Evolutionary conservation across 92 coral and sea anemone genomes (phyloP).

Genomic region (Galaxea fascicularis): DNA sequence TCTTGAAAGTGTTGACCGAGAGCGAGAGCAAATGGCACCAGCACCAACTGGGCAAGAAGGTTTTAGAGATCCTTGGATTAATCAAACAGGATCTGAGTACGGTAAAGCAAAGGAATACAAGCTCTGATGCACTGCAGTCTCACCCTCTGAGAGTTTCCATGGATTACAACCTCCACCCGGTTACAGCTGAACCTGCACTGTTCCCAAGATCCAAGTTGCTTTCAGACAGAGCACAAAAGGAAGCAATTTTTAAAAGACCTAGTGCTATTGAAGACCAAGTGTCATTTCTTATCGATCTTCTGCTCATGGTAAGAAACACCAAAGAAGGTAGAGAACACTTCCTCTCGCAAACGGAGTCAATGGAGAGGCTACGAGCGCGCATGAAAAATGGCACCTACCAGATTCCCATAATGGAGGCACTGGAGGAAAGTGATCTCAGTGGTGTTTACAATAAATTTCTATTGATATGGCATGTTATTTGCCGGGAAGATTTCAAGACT

Average conservation of each 20-base stretch:
- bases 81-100: slow-evolving; percentile 22
- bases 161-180: slow-evolving; percentile 44
- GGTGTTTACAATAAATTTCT: slow-evolving; percentile 59
- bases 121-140: neutral
- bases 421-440: slow-evolving; percentile 21
- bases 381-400: slow-evolving; percentile 61
- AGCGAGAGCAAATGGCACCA: slow-evolving; percentile 28
- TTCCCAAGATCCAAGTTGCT: slow-evolving; percentile 34
- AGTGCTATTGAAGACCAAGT: slow-evolving; percentile 53
- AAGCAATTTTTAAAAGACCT: slow-evolving; percentile 41
- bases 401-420: slow-evolving; percentile 39
- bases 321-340: slow-evolving; percentile 47
- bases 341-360: slow-evolving; percentile 50
- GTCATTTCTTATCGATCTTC: slow-evolving; percentile 48
- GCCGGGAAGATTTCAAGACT: slow-evolving; percentile 56
- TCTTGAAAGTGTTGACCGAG: slow-evolving; percentile 36
- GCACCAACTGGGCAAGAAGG: slow-evolving; percentile 30
- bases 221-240: neutral
- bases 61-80: slow-evolving; percentile 25
- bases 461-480: slow-evolving; percentile 59
- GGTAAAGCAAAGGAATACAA: neutral
- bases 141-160: slow-evolving; percentile 29
- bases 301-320: slow-evolving; percentile 53
- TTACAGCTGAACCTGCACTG: slow-evolving; percentile 50
- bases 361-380: slow-evolving; percentile 39